A percentile compares a stretch with the other conserved stretches of the same genome.
phyloP scores from a whole-genome alignment of 2,113 vertebrate genomes.

The Etia nguti region DNA sequence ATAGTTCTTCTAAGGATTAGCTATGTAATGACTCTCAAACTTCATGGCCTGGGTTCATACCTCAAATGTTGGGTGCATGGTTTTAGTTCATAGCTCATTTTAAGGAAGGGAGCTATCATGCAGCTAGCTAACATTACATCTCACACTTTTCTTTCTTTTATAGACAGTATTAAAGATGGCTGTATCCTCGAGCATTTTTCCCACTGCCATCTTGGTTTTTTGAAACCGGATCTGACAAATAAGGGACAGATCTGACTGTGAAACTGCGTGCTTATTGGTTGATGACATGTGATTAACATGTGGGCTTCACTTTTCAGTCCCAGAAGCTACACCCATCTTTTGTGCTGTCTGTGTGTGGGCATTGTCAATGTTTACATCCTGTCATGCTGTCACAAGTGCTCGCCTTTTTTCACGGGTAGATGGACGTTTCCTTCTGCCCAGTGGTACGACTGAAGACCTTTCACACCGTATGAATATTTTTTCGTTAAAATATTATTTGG shows the following conservation, averaged over 20 bases:
- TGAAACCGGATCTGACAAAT: not conserved
- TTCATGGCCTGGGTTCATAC: not conserved
- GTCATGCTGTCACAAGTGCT: not conserved
- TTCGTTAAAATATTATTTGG: not conserved
- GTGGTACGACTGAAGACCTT: not conserved
- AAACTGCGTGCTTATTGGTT: not conserved
- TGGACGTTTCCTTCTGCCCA: not conserved
- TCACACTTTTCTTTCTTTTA: not conserved
- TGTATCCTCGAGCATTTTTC: not conserved
- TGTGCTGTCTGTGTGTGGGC: not conserved
- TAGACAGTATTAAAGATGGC: not conserved
- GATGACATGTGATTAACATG: too few relatives aligned
- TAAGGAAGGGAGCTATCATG: not conserved
- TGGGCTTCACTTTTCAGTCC: not conserved
- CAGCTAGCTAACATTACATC: not conserved
- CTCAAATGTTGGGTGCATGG: not conserved
- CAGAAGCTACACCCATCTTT: not conserved
- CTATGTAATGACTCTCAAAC: not conserved
- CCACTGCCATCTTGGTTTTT: not conserved
- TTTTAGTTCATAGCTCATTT: not conserved
- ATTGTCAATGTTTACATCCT: not conserved
- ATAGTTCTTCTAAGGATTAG: not conserved
- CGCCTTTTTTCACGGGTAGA: not conserved
- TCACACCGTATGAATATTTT: not conserved
- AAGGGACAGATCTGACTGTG: not conserved